Percentiles rank a stretch among this genome's conserved stretches.
Conservation (phyloP, 2,797 vertebrate genomes). For the Enteromius viviparus region DNA sequence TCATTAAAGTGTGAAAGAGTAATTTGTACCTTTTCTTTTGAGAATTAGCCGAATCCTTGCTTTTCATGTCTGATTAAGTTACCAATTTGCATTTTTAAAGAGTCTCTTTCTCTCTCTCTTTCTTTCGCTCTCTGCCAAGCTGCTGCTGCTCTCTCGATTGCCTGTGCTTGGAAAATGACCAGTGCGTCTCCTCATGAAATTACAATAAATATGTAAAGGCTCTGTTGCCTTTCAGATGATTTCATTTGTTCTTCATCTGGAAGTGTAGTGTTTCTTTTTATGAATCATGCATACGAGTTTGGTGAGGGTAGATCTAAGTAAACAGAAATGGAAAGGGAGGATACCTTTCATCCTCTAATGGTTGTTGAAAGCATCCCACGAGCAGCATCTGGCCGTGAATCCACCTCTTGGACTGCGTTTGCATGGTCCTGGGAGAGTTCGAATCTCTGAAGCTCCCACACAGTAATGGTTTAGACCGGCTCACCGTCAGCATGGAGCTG, state of each 20-base stretch:
- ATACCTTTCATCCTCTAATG: slow-evolving; percentile 63
- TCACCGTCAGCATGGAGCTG: slow-evolving; percentile 62
- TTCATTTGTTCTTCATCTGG: slow-evolving; percentile 33
- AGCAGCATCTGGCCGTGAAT: slow-evolving; percentile 77
- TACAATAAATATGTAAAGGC: slow-evolving; percentile 74
- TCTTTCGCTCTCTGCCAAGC: slow-evolving; percentile 62
- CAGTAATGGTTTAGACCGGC: slow-evolving; percentile 72
- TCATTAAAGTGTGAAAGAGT: slow-evolving; percentile 68
- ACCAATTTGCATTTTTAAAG: slow-evolving; percentile 82
- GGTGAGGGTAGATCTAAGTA: slow-evolving; percentile 44
- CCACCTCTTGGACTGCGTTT: slow-evolving; percentile 78
- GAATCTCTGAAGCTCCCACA: slow-evolving; percentile 71
- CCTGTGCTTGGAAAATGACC: slow-evolving; percentile 81
- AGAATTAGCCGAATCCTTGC: slow-evolving; percentile 72
- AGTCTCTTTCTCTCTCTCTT: slow-evolving; percentile 62
- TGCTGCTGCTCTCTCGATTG: slow-evolving; percentile 73
- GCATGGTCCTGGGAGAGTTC: slow-evolving; percentile 73
- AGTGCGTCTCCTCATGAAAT: slow-evolving; percentile 73
- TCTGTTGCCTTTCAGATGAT: slow-evolving; percentile 36
- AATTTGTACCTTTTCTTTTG: slow-evolving; percentile 71
- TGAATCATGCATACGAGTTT: slow-evolving; percentile 37
- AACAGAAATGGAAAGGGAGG: slow-evolving; percentile 31
- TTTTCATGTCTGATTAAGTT: slow-evolving; percentile 77
- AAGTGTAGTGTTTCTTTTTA: slow-evolving; percentile 42
- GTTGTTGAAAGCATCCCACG: slow-evolving; percentile 74